phyloP scores from a whole-genome alignment of 2,113 vertebrate species.

The Cepphus grylle region DNA sequence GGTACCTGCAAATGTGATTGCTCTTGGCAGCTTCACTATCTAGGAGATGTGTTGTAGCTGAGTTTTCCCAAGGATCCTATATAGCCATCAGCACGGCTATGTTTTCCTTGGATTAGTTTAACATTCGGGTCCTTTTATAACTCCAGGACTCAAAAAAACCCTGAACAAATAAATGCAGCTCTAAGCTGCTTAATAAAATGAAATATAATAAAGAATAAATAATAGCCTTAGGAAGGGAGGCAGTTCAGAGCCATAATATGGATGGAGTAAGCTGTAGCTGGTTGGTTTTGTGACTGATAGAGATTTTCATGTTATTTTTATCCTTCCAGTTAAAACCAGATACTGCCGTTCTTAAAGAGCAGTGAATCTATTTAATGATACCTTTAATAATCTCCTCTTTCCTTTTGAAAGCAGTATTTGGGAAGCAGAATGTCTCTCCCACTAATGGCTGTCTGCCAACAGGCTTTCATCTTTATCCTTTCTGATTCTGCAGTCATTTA shows the following conservation, averaged over 20 bases:
- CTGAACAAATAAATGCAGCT: neutral
- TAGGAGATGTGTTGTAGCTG: neutral
- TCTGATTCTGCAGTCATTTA: neutral
- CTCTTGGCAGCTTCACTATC: neutral
- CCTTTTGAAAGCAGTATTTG: neutral
- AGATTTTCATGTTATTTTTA: conserved; percentile 36
- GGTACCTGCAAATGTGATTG: neutral
- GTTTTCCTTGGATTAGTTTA: neutral
- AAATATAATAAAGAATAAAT: neutral
- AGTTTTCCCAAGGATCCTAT: neutral
- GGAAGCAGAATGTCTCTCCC: conserved; percentile 32
- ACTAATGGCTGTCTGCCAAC: conserved; percentile 26
- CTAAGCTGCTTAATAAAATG: neutral
- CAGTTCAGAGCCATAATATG: neutral
- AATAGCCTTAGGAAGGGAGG: neutral
- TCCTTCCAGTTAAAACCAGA: conserved; percentile 11
- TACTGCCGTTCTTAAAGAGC: neutral
- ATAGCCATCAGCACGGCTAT: neutral
- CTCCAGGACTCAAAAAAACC: neutral
- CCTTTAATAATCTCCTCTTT: conserved; percentile 4
- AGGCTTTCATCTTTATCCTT: conserved; percentile 24
- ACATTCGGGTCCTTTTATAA: neutral
- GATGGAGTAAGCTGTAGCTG: neutral
- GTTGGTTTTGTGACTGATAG: neutral
- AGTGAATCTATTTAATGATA: conserved; percentile 21